Conservation (phyloP, 1,140 invertebrate species). For the Drosophila pruinosa region DNA sequence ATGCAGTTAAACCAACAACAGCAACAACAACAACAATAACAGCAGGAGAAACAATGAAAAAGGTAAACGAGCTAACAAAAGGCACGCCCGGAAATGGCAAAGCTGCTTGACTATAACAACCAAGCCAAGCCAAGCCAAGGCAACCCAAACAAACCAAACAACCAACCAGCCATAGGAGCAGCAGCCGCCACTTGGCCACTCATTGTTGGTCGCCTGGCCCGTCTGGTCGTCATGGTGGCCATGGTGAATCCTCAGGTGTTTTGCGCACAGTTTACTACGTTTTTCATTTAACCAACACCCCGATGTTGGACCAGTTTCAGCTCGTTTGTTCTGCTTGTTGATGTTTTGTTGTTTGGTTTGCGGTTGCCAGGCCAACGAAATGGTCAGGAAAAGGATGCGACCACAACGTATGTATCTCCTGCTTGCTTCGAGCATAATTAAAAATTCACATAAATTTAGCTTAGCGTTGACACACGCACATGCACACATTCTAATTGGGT, state of each 20-base stretch:
- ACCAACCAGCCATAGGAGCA: slow-evolving; percentile 23
- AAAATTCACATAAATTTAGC: slow-evolving; percentile 82
- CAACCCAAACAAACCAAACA: slow-evolving; percentile 34
- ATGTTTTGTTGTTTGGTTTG: slow-evolving; percentile 56
- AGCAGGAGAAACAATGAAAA: slow-evolving; percentile 52
- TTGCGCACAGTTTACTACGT: slow-evolving; percentile 80
- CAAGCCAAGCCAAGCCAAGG: slow-evolving; percentile 14
- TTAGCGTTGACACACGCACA: slow-evolving; percentile 70
- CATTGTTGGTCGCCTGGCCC: slow-evolving; percentile 62
- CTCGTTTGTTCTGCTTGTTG: slow-evolving; percentile 61
- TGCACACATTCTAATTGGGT: slow-evolving; percentile 76
- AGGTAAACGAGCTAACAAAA: slow-evolving; percentile 78
- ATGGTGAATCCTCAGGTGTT: slow-evolving; percentile 82
- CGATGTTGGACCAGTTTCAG: slow-evolving; percentile 32
- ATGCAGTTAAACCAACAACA: slow-evolving; percentile 68
- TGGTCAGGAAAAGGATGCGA: slow-evolving; percentile 39
- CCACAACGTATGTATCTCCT: slow-evolving; percentile 28
- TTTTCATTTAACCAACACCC: slow-evolving; percentile 74
- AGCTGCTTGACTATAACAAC: slow-evolving; percentile 73
- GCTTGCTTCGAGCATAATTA: slow-evolving; percentile 66
- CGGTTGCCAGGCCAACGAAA: slow-evolving; percentile 49
- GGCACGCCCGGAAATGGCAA: slow-evolving; percentile 75
- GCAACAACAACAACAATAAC: slow-evolving; percentile 16
- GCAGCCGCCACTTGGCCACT: slow-evolving; percentile 70
- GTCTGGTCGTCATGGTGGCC: slow-evolving; percentile 53